Base-by-base conservation (phyloP, 2,888 invertebrate genomes). In the Platerodrilus igneus region DNA sequence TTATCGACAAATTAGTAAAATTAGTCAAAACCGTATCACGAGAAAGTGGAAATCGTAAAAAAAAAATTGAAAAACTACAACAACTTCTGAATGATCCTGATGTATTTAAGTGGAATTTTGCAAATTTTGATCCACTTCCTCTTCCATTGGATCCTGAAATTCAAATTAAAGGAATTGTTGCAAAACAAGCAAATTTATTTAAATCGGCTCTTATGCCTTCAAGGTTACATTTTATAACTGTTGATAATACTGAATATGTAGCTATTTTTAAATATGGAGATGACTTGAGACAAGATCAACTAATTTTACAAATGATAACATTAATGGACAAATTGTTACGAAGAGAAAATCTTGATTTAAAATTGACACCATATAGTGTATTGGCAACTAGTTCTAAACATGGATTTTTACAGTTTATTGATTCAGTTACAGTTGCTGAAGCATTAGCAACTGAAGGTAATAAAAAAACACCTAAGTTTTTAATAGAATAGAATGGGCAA, bases 221-320 rank as follows among this genome's bases (percentile, higher is more conserved):
- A 8, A 80, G 83, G 62, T 71, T 99, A 28, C 87, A 92, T 0
- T 96, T 97, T 65, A 71, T 86, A 8, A 91, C 90, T 0, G 80
- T 82, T 0, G 81, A 83, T 41, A 83, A 84, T 21, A 76, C 78
- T 19, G 87, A 91, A 59, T 99, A 96, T 67, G 86, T 90, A 9
- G 89, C 95, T 0, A 96, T 99, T 45, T 97, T 97, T 67, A 99
- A 99, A 66, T 85, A 94, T 57, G 99, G 99, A 1, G 99, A 99
- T 67, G 97, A 99, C 65, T 69, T 99, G 33, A 75, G 99, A 2
- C 97, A 99, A 70, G 97, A 99, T 71, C 97, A 99, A 67, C 75
- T 99, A 1, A 91, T 99, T 45, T 71, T 99, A 28, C 97, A 99
- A 72, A 97, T 97, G 77, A 96, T 99, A 22, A 91, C 93, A 0